Conservation (phyloP, 2,113 vertebrate genomes). For the Glaucomys volans region DNA sequence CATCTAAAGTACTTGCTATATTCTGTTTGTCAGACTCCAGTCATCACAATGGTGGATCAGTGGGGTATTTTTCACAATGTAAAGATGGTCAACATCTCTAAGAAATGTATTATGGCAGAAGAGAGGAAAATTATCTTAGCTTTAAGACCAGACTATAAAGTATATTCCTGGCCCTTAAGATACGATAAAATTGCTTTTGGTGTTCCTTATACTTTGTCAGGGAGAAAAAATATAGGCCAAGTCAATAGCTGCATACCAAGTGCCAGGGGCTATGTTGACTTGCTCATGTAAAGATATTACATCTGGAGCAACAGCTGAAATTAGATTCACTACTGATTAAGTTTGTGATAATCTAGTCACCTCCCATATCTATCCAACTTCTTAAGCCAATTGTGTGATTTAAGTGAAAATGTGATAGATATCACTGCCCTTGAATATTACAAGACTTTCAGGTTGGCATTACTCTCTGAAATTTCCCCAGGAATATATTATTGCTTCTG, state of each 20-base stretch:
- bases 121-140: background rate
- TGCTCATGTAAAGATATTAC: background rate
- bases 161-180: background rate
- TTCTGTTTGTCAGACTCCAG: background rate
- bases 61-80: background rate
- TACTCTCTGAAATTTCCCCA: background rate
- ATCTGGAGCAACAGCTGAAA: background rate
- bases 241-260: background rate
- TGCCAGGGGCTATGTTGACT: background rate
- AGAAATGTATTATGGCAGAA: background rate
- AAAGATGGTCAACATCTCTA: background rate
- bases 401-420: background rate
- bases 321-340: background rate
- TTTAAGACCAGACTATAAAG: background rate
- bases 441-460: background rate
- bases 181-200: background rate
- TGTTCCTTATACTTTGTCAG: background rate
- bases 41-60: background rate
- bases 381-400: background rate
- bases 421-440: background rate
- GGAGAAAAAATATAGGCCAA: background rate
- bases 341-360: background rate
- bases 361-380: background rate
- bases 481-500: background rate
- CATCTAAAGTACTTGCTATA: background rate